These are phyloP conservation scores for Poeciliopsis gracilis DNA, from an alignment of 2,797 vertebrate genomes.

Conservation along the genomic window DNA sequence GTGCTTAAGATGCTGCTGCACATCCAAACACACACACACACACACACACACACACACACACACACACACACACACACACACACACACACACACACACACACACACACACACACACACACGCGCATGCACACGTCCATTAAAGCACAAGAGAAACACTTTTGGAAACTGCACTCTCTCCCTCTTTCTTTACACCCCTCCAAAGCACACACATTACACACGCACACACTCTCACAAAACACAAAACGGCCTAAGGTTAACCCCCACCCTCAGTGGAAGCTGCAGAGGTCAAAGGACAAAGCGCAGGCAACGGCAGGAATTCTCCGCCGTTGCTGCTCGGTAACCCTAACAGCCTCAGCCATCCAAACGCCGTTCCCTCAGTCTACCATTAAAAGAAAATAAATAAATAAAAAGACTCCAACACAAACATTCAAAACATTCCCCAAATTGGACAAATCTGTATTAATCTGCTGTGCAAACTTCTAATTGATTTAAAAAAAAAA, in stretches of 20 bases:
- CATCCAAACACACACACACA: slow-evolving; percentile 43
- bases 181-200: slow-evolving; percentile 36
- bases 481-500: not conserved
- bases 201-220: slow-evolving; percentile 25
- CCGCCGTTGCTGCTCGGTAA: slow-evolving; percentile 56
- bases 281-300: slow-evolving; percentile 78
- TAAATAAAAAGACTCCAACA: not conserved
- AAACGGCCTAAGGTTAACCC: slow-evolving; percentile 74
- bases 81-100: slow-evolving; percentile 55
- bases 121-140: slow-evolving; percentile 37
- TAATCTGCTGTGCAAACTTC: not conserved
- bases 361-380: slow-evolving; percentile 26
- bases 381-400: slow-evolving; percentile 1
- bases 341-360: slow-evolving; percentile 21
- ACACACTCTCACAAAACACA: slow-evolving; percentile 64
- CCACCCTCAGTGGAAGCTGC: slow-evolving; percentile 61
- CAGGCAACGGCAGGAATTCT: slow-evolving; percentile 79
- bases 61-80: slow-evolving; percentile 24
- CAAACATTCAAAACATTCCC: not conserved
- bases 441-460: not conserved
- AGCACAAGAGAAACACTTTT: slow-evolving; percentile 58
- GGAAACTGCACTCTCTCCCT: slow-evolving; percentile 53
- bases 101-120: slow-evolving; percentile 50
- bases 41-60: slow-evolving; percentile 49
- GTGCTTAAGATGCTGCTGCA: slow-evolving; percentile 47